Evolutionary conservation across 2,113 vertebrate genomes (phyloP).

Genomic region (Puma concolor): DNA sequence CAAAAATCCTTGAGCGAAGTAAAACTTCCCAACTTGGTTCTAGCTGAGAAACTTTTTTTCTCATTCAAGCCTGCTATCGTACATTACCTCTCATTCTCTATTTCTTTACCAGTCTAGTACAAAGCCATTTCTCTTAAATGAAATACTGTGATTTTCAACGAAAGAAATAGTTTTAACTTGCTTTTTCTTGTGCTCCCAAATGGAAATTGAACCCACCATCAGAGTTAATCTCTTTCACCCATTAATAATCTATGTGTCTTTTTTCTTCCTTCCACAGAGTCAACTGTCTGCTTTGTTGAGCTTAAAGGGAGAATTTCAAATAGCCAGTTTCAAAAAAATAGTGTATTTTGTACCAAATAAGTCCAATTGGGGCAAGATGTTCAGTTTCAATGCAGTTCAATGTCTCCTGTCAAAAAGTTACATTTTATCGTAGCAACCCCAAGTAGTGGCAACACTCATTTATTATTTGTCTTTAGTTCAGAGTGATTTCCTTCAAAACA

Average conservation of each 20-base stretch:
- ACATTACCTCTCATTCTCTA: neutral
- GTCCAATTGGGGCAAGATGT: neutral
- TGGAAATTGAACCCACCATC: neutral
- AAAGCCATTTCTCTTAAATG: constrained; percentile 38
- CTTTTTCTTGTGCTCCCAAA: neutral
- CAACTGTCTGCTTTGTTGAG: neutral
- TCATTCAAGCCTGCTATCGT: constrained; percentile 39
- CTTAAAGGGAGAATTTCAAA: constrained; percentile 48
- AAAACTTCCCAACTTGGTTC: constrained; percentile 47
- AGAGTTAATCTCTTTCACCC: constrained; percentile 27
- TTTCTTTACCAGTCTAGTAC: neutral
- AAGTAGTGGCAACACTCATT: neutral
- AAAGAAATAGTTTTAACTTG: constrained; percentile 51
- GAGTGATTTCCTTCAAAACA: constrained; percentile 14
- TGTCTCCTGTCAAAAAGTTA: neutral
- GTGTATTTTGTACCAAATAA: constrained; percentile 45
- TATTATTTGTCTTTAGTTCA: neutral
- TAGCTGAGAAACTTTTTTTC: constrained; percentile 43
- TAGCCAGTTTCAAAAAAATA: neutral
- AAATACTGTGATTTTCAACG: constrained; percentile 56
- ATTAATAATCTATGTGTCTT: constrained; percentile 30
- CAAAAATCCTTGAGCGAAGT: constrained; percentile 52
- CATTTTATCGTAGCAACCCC: neutral
- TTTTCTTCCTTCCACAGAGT: constrained; percentile 42
- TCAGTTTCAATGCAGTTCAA: neutral